phyloP scores from a whole-genome alignment of 2,113 vertebrate genomes.

The Phoxinus phoxinus region DNA sequence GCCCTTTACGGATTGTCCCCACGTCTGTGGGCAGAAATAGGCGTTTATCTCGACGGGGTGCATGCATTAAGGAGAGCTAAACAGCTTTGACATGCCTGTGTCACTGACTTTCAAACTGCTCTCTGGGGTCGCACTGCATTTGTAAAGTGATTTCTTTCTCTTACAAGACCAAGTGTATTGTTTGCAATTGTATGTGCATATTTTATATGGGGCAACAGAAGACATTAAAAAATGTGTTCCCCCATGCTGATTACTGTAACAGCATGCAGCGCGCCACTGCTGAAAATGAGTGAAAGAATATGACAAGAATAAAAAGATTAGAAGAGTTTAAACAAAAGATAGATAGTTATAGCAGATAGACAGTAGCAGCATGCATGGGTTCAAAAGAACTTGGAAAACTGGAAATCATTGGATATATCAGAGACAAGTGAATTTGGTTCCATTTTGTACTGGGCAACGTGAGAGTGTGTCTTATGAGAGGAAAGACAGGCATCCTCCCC shows the following conservation, averaged over 20 bases:
- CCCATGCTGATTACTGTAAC: slow-evolving; percentile 2
- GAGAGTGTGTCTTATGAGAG: neutral
- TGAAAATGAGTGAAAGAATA: neutral
- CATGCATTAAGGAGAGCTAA: slow-evolving; percentile 54
- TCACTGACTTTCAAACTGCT: slow-evolving; percentile 35
- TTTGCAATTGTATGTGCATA: slow-evolving; percentile 1
- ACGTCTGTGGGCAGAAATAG: slow-evolving; percentile 45
- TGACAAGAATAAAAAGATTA: neutral
- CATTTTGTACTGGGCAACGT: neutral
- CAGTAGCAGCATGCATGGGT: neutral
- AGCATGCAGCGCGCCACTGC: neutral
- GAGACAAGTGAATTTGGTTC: neutral
- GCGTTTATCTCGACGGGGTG: slow-evolving; percentile 56
- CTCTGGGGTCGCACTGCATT: slow-evolving; percentile 29
- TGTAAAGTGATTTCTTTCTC: slow-evolving; percentile 15
- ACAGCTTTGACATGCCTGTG: slow-evolving; percentile 45
- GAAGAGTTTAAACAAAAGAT: neutral
- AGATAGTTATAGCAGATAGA: neutral
- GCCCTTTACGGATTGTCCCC: slow-evolving; percentile 48
- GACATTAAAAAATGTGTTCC: slow-evolving; percentile 43
- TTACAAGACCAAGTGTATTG: neutral
- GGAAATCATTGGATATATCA: neutral
- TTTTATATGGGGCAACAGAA: neutral
- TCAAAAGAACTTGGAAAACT: neutral
- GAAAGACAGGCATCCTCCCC: too few relatives aligned